Evolutionary conservation across 2,888 invertebrate species (phyloP), one percentile per base, ranked within the genome.

Genomic region (Baronia brevicornis): DNA sequence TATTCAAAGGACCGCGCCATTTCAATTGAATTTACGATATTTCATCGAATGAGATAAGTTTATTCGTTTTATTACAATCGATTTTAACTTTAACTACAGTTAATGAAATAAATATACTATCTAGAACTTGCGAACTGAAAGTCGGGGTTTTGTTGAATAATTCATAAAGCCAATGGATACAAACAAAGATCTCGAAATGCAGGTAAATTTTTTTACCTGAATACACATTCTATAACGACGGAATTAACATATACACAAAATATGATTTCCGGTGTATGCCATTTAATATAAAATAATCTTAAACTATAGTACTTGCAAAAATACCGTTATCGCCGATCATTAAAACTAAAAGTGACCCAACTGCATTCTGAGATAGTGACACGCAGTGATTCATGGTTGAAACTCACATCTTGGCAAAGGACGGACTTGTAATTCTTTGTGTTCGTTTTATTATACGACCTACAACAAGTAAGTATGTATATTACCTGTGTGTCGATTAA

Each of bases 321-420:
- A 37, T 37, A 33, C 12, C 19, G 15, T 11, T 14, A 28, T 15
- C 9, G 23, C 26, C 13, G 64, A 54, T 50, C 51, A 18, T 28
- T 14, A 4, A 13, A 28, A 34, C 28, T 12, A 53, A 56, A 60
- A 67, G 58, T 70, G 63, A 61, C 68, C 71, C 47, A 65, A 70
- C 71, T 71, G 74, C 75, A 78, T 78, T 79, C 73, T 68, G 55
- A 48, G 51, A 54, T 53, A 51, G 59, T 54, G 56, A 54, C 39
- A 38, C 32, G 30, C 33, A 54, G 63, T 79, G 80, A 80, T 62
- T 79, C 80, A 80, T 61, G 58, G 53, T 58, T 57, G 58, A 45
- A 60, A 56, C 57, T 56, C 48, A 61, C 45, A 36, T 63, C 64
- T 78, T 77, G 77, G 73, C 75, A 72, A 57, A 54, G 56, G 57